A percentile compares a stretch with the other conserved stretches of the same genome.
phyloP scores from a whole-genome alignment of 1,140 invertebrate genomes.

The Mylabris phalerata region DNA sequence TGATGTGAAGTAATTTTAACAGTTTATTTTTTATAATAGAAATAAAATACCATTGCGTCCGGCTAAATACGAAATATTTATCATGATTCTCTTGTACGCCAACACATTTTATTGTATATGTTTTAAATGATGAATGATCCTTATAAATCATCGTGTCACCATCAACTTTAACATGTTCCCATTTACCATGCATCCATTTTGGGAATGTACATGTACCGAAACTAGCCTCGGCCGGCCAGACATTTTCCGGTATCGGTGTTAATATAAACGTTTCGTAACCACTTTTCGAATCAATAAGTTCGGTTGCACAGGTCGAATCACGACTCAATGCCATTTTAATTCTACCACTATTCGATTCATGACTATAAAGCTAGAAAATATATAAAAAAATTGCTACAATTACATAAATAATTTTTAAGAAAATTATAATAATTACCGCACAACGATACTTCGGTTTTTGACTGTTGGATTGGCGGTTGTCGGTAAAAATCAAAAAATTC shows the following conservation, averaged over 20 bases:
- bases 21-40: background rate
- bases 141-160: conserved; percentile 56
- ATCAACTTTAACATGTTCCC: conserved; percentile 57
- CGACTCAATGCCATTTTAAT: conserved; percentile 59
- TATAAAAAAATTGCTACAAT: background rate
- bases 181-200: conserved; percentile 58
- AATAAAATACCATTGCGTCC: conserved; percentile 48
- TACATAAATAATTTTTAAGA: background rate
- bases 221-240: conserved; percentile 38
- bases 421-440: conserved; percentile 50
- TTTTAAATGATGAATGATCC: conserved; percentile 58
- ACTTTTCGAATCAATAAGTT: conserved; percentile 50
- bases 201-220: conserved; percentile 49
- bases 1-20: background rate
- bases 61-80: conserved; percentile 46
- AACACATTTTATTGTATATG: conserved; percentile 54
- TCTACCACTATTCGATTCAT: conserved; percentile 50
- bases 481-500: conserved; percentile 56
- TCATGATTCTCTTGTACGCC: conserved; percentile 40
- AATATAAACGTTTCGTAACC: conserved; percentile 57
- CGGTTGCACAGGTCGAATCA: conserved; percentile 58
- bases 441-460: conserved; percentile 57
- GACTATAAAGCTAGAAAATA: conserved; percentile 49
- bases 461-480: conserved; percentile 43
- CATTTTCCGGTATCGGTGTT: conserved; percentile 36